phyloP scores from a whole-genome alignment of 2,797 vertebrate genomes.

The Sus cebifrons region DNA sequence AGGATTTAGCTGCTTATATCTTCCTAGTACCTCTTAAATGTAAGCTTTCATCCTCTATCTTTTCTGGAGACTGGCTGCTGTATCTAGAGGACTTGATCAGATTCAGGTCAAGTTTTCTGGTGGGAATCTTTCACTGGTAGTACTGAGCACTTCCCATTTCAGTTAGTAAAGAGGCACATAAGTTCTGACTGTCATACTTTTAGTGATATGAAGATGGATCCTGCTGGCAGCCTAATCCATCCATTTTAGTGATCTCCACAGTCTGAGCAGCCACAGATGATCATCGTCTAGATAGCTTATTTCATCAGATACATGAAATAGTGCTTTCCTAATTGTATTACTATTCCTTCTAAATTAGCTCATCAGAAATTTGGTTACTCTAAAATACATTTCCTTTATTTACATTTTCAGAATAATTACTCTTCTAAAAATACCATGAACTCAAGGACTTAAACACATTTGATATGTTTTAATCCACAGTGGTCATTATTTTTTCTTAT shows the following conservation, averaged over 20 bases:
- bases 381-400: constrained; percentile 37
- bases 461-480: not conserved
- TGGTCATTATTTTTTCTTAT: not conserved
- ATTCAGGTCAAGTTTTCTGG: not conserved
- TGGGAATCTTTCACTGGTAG: not conserved
- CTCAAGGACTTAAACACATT: not conserved
- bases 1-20: constrained; percentile 2
- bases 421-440: constrained; percentile 39
- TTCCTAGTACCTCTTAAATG: not conserved
- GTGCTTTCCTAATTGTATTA: not conserved
- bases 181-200: not conserved
- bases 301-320: not conserved
- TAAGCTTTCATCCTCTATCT: not conserved
- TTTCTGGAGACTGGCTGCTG: not conserved
- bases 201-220: not conserved
- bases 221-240: not conserved
- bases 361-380: constrained; percentile 23
- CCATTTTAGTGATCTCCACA: not conserved
- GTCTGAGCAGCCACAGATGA: not conserved
- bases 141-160: not conserved
- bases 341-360: constrained; percentile 1
- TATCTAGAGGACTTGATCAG: not conserved
- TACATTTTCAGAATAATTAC: not conserved
- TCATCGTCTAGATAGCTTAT: not conserved
- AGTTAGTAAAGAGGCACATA: not conserved